Percentiles rank a stretch among this genome's conserved stretches.
These are phyloP conservation scores for Ophion obscuratus DNA, from an alignment of 2,888 invertebrate species.

Conservation along the genomic window DNA sequence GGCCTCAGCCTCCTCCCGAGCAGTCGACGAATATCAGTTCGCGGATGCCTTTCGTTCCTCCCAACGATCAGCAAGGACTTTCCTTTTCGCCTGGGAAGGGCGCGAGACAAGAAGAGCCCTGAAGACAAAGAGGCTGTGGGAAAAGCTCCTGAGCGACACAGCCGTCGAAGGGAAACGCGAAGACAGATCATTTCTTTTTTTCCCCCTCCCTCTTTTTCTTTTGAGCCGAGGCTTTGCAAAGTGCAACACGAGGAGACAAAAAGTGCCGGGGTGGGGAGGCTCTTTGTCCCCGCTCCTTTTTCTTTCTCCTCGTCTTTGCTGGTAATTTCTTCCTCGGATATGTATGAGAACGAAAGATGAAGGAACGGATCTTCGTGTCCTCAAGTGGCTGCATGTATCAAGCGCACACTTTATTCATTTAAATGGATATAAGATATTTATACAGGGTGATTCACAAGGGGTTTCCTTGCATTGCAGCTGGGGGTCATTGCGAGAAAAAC, in stretches of 20 bases:
- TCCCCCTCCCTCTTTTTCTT: background rate
- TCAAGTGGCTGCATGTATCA: background rate
- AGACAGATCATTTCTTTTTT: constrained; percentile 37
- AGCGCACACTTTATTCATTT: background rate
- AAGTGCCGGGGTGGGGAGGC: background rate
- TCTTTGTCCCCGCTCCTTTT: background rate
- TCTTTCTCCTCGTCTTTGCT: constrained; percentile 7
- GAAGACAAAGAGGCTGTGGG: constrained; percentile 54
- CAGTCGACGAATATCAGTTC: constrained; percentile 23
- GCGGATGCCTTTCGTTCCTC: constrained; percentile 23
- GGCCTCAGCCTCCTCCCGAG: background rate
- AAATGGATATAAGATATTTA: background rate
- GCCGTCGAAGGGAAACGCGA: constrained; percentile 35
- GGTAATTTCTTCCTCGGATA: constrained; percentile 27
- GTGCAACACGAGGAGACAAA: constrained; percentile 10
- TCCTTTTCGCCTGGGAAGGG: constrained; percentile 30
- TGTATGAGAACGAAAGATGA: constrained; percentile 15
- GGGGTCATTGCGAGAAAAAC: background rate
- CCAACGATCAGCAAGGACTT: constrained; percentile 2
- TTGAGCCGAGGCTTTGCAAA: constrained; percentile 24
- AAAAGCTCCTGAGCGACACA: constrained; percentile 53
- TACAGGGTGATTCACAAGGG: background rate
- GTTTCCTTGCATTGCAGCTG: background rate
- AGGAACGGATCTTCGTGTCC: constrained; percentile 11
- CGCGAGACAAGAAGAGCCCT: constrained; percentile 39